Evolutionary conservation across 2,797 vertebrate genomes (phyloP).

Genomic region (Chaunax sp.): DNA sequence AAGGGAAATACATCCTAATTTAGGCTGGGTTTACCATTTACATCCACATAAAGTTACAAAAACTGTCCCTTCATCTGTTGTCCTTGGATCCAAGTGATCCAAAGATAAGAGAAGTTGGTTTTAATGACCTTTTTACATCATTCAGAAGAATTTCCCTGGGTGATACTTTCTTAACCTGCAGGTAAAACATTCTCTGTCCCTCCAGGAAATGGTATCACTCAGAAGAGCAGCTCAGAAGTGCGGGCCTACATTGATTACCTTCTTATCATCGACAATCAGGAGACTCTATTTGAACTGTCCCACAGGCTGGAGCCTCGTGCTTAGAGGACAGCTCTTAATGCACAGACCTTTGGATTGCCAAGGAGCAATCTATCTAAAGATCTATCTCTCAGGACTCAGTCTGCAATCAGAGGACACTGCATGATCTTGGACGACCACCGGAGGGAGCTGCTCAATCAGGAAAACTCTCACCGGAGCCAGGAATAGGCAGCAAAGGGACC

Average conservation of each 20-base stretch:
- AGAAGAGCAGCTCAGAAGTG: slow-evolving; percentile 92
- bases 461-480: slow-evolving; percentile 28
- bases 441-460: slow-evolving; percentile 57
- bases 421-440: slow-evolving; percentile 34
- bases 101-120: background rate
- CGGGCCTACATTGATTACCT: slow-evolving; percentile 90
- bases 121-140: background rate
- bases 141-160: background rate
- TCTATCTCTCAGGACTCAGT: slow-evolving; percentile 68
- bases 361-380: slow-evolving; percentile 42
- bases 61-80: too few relatives aligned
- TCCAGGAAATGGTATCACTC: slow-evolving; percentile 87
- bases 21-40: too few relatives aligned
- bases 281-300: slow-evolving; percentile 96
- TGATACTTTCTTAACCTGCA: background rate
- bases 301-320: slow-evolving; percentile 93
- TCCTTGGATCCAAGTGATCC: too few relatives aligned
- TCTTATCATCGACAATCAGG: slow-evolving; percentile 97
- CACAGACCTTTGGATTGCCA: slow-evolving; percentile 34
- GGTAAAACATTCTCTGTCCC: slow-evolving; percentile 3
- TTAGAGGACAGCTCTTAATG: slow-evolving; percentile 64
- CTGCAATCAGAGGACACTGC: slow-evolving; percentile 34
- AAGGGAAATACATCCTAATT: too few relatives aligned
- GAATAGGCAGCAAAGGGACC: slow-evolving; percentile 16
- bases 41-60: too few relatives aligned